Evolutionary conservation across 2,113 vertebrate genomes (phyloP).

Genomic region (Brachypodius melanocephalos): DNA sequence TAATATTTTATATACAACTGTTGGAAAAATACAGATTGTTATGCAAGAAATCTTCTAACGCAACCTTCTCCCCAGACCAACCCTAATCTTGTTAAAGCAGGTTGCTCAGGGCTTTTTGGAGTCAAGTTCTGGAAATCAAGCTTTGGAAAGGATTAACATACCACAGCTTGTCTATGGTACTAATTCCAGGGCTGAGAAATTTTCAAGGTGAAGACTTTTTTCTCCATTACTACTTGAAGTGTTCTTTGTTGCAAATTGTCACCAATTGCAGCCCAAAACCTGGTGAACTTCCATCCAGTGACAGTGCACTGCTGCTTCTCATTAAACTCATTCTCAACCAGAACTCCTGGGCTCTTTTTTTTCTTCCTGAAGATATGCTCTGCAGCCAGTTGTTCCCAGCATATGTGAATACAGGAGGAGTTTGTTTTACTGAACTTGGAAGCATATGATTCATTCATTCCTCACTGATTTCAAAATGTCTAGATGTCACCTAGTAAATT

Average conservation of each 20-base stretch:
- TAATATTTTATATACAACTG: not conserved
- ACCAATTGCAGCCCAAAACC: not conserved
- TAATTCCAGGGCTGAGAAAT: not conserved
- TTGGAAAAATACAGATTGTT: not conserved
- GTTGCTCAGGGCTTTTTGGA: not conserved
- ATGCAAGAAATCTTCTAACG: not conserved
- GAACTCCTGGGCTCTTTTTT: not conserved
- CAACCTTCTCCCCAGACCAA: not conserved
- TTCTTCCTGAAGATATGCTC: not conserved
- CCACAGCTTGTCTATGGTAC: not conserved
- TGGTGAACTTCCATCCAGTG: not conserved
- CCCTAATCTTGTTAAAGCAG: not conserved
- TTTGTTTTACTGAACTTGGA: not conserved
- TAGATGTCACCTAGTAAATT: not conserved
- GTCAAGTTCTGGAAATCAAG: not conserved
- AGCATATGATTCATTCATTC: not conserved
- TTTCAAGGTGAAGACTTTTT: not conserved
- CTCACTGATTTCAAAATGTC: not conserved
- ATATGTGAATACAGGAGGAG: not conserved
- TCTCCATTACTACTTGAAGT: not conserved
- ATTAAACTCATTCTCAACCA: not conserved
- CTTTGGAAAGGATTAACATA: not conserved
- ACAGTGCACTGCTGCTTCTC: fast-evolving
- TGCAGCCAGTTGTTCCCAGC: not conserved
- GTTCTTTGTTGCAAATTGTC: not conserved